A percentile compares a stretch with the other conserved stretches of the same genome.
Evolutionary conservation across 2,888 invertebrate species (phyloP).

Genomic region (Apocheima hispidaria): DNA sequence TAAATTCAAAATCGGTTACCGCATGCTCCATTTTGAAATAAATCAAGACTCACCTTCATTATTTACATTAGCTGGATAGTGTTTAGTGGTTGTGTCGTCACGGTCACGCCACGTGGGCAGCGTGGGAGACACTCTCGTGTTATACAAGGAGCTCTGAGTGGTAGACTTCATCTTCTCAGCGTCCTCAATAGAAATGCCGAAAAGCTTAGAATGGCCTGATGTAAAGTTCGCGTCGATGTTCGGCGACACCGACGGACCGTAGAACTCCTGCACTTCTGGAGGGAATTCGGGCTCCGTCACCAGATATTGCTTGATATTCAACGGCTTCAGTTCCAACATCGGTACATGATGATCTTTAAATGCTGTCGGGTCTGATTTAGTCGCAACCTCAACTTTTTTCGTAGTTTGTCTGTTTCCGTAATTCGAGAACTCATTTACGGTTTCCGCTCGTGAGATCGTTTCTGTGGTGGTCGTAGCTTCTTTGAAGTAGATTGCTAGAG

Average conservation of each 20-base stretch:
- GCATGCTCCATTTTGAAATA: conserved; percentile 49
- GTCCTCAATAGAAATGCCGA: conserved; percentile 87
- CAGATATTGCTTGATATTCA: conserved; percentile 44
- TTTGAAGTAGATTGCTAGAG: conserved; percentile 74
- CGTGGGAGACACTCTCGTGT: conserved; percentile 88
- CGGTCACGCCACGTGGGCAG: conserved; percentile 83
- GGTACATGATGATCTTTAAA: conserved; percentile 48
- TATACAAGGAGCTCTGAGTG: conserved; percentile 79
- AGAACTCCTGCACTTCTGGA: conserved; percentile 60
- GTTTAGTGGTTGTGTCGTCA: conserved; percentile 76
- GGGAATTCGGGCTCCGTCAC: conserved; percentile 50
- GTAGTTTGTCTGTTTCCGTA: conserved; percentile 60
- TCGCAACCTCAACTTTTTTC: conserved; percentile 47
- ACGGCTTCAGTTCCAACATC: conserved; percentile 36
- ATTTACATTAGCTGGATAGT: conserved; percentile 74
- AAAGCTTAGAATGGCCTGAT: conserved; percentile 88
- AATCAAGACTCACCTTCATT: conserved; percentile 72
- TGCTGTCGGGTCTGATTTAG: conserved; percentile 48
- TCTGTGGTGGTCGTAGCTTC: conserved; percentile 61
- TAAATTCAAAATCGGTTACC: conserved; percentile 40
- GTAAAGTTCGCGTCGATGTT: conserved; percentile 76
- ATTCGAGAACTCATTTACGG: conserved; percentile 63
- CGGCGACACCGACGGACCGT: conserved; percentile 48
- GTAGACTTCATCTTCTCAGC: conserved; percentile 83
- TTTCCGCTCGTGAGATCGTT: conserved; percentile 65